Conservation (phyloP, 1,140 invertebrate genomes). For the Homalodisca vitripennis region DNA sequence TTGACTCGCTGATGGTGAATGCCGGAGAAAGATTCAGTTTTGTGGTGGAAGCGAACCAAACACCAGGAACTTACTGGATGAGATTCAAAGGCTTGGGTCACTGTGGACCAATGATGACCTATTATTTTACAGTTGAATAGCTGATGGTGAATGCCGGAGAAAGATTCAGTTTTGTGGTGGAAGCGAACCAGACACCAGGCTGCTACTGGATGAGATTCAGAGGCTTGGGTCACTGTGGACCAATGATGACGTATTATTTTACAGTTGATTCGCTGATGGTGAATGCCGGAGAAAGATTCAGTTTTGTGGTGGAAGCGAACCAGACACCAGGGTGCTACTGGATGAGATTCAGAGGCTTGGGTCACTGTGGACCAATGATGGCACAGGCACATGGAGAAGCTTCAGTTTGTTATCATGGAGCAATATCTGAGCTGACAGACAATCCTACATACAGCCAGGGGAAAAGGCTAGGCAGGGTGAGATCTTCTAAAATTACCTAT, state of each 20-base stretch:
- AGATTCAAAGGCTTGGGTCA: no score
- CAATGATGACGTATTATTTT: slow-evolving; percentile 40
- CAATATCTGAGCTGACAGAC: not conserved
- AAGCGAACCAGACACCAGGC: no score
- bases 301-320: slow-evolving; percentile 52
- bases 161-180: no score
- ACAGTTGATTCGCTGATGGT: slow-evolving; percentile 38
- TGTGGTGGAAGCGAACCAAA: no score
- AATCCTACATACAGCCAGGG: slow-evolving; percentile 25
- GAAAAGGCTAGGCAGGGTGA: slow-evolving; percentile 28
- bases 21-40: no score
- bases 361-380: slow-evolving; percentile 46
- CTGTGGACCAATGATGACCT: no score
- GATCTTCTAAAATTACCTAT: no score
- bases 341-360: slow-evolving; percentile 50
- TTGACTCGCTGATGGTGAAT: no score
- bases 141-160: no score
- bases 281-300: slow-evolving; percentile 55
- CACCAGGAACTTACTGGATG: no score
- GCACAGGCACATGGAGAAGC: slow-evolving; percentile 33
- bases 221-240: slow-evolving; percentile 47
- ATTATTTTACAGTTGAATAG: no score
- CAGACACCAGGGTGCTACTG: slow-evolving; percentile 50
- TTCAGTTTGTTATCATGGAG: slow-evolving; percentile 34
- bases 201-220: no score